Base-by-base conservation (phyloP, 2,888 invertebrate species). In the Cryptophagus acutangulus region DNA sequence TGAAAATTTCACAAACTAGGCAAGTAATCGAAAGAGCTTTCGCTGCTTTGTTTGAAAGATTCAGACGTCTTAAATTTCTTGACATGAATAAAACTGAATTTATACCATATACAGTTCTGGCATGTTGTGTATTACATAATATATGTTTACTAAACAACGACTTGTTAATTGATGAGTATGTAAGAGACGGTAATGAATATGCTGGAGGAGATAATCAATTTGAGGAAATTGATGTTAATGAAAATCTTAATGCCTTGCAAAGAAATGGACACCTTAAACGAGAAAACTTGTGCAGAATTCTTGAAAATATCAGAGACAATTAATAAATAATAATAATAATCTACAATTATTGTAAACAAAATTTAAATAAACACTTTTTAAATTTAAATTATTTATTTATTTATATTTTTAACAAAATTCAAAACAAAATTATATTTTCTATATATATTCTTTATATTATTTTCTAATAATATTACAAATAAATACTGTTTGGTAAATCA, bases 71-170 rank as follows among this genome's bases (percentile, higher is more conserved):
- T 4, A 49, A 51, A 35, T 58, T 39, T 38, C 17, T 59, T 8
- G 52, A 57, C 35, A 57, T 58, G 56, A 54, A 52, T 20, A 29
- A 47, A 24, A 38, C 36, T 9, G 51, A 57, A 41, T 41, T 51
- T 14, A 51, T 55, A 18, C 51, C 58, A 33, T 17, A 40, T 14
- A 48, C 45, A 10, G 39, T 57, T 13, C 18, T 55, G 26, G 56
- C 55, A 9, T 38, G 24, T 20, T 20, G 24, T 20, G 24, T 20
- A 8, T 20, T 20, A 20, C 24, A 20, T n/a, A 20, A 20, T n/a
- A 20, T 20, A 20, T 20, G 24, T 20, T 8, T 20, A 8, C 6
- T 8, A 6, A 20, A 20, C n/a, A 20, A 20, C 24, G 24, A 20
- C n/a, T 20, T 20, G 24, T 6, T 20, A 20, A 6, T 20, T 20